Conservation (phyloP, 2,888 invertebrate species). For the Dyspetes luteomarginatus region DNA sequence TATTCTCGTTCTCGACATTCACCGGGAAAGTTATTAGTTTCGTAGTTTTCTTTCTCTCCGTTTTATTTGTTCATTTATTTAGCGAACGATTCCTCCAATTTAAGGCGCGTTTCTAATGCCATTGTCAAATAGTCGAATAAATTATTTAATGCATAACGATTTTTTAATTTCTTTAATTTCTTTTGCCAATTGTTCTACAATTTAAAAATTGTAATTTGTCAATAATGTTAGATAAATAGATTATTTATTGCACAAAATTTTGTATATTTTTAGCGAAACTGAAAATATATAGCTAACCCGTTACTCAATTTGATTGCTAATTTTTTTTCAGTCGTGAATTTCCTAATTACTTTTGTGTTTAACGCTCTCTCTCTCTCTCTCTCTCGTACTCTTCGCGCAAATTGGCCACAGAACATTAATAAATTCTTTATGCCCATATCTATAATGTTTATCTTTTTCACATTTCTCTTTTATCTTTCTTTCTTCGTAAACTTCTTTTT, state of each 20-base stretch:
- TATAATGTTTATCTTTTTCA: constrained; percentile 24
- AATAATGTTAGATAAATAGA: not conserved
- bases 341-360: constrained; percentile 28
- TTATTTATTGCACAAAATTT: not conserved
- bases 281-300: too few relatives aligned
- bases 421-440: constrained; percentile 29
- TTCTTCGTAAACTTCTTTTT: constrained; percentile 23
- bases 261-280: not conserved
- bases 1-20: constrained; percentile 33
- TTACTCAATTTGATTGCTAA: not conserved
- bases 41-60: constrained; percentile 16
- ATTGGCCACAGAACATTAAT: constrained; percentile 28
- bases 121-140: not conserved
- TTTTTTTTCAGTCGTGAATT: constrained; percentile 17
- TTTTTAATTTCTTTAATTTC: not conserved
- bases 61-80: not conserved
- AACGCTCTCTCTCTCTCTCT: constrained; percentile 3
- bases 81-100: not conserved
- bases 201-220: not conserved
- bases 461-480: constrained; percentile 3
- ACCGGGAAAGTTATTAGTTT: constrained; percentile 39
- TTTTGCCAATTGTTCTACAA: not conserved
- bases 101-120: not conserved
- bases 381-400: not conserved
- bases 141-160: not conserved